Evolutionary conservation across 2,113 vertebrate species (phyloP).

Genomic region (Hiodon tergisus): DNA sequence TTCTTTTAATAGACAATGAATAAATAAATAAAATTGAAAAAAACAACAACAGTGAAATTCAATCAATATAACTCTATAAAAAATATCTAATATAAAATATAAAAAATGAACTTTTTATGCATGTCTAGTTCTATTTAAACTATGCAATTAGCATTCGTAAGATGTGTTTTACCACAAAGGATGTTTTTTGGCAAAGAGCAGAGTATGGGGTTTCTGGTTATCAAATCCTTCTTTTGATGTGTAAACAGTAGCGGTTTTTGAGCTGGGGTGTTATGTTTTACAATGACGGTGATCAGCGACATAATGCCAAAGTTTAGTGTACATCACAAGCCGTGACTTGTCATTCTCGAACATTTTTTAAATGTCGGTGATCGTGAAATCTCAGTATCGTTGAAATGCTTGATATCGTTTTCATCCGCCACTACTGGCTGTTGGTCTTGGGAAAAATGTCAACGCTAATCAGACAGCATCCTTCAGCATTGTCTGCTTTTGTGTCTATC

Average conservation of each 20-base stretch:
- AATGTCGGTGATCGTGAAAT: not conserved
- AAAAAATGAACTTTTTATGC: not conserved
- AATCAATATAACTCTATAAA: not conserved
- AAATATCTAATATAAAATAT: not conserved
- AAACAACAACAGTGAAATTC: not conserved
- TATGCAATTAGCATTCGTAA: slow-evolving; percentile 47
- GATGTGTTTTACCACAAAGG: slow-evolving; percentile 29
- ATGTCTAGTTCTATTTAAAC: slow-evolving; percentile 34
- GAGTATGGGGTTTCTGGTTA: slow-evolving; percentile 31
- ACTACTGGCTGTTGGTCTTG: too few relatives aligned
- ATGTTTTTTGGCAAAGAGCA: slow-evolving; percentile 32
- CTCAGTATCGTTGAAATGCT: too few relatives aligned
- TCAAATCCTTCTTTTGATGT: slow-evolving; percentile 25
- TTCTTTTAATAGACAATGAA: not conserved
- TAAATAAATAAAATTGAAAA: not conserved
- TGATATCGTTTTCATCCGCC: too few relatives aligned
- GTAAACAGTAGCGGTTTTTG: too few relatives aligned
- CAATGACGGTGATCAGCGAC: not conserved
- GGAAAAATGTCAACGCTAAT: too few relatives aligned
- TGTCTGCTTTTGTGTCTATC: too few relatives aligned
- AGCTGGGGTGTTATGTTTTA: not conserved
- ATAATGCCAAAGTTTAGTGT: too few relatives aligned
- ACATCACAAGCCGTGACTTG: not conserved
- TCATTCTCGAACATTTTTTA: not conserved
- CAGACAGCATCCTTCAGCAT: too few relatives aligned